Evolutionary conservation across 2,888 invertebrate species (phyloP).

Genomic region (Brenthis hecate): DNA sequence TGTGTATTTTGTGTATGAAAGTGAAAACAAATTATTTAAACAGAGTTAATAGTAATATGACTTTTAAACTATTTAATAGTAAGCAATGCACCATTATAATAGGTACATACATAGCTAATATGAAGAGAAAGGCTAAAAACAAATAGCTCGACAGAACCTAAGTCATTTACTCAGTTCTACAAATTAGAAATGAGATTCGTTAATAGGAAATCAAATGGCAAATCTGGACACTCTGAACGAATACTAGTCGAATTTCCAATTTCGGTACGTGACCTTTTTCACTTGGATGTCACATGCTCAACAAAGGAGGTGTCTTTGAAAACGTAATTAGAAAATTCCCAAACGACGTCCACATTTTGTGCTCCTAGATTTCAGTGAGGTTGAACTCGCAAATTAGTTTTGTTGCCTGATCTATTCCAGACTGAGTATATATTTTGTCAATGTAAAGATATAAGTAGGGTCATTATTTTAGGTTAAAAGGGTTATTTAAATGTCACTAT

Average conservation of each 20-base stretch:
- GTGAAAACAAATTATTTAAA: too few relatives aligned
- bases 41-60: too few relatives aligned
- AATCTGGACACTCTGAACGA: conserved; percentile 48
- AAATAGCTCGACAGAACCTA: conserved; percentile 4
- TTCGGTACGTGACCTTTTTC: conserved; percentile 80
- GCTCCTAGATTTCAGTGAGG: conserved; percentile 57
- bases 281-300: conserved; percentile 75
- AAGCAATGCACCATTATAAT: background rate
- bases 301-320: conserved; percentile 81
- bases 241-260: conserved; percentile 63
- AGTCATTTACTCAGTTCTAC: conserved; percentile 33
- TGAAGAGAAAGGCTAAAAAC: background rate
- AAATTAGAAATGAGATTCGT: conserved; percentile 62
- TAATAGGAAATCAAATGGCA: conserved; percentile 66
- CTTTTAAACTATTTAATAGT: too few relatives aligned
- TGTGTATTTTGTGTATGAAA: too few relatives aligned
- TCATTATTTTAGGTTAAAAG: too few relatives aligned
- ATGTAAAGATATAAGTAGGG: conserved; percentile 2
- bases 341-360: conserved; percentile 66
- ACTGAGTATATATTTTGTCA: conserved; percentile 26
- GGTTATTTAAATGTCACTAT: too few relatives aligned
- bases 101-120: background rate
- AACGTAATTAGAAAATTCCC: conserved; percentile 82
- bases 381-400: conserved; percentile 71
- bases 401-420: conserved; percentile 50